Conservation (phyloP, 2,888 invertebrate genomes). For the Coelinius sp. region DNA sequence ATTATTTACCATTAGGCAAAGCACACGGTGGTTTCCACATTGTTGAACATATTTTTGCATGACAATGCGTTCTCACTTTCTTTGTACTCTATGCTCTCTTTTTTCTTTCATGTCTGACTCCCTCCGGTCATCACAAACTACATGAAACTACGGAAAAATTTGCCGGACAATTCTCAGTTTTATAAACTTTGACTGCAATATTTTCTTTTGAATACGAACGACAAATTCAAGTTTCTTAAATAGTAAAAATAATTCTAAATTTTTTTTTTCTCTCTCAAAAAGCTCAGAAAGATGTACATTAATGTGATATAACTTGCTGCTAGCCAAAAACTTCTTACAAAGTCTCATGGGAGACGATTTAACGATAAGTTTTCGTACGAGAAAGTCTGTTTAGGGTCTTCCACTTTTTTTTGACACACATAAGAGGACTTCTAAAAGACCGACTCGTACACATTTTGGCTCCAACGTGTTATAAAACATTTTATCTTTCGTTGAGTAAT, state of each 20-base stretch:
- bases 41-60: conserved; percentile 1
- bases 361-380: conserved; percentile 7
- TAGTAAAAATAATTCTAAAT: too few relatives aligned
- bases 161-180: not conserved
- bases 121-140: conserved; percentile 10
- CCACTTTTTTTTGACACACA: not conserved
- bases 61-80: conserved; percentile 5
- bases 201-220: too few relatives aligned
- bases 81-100: not conserved
- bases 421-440: conserved; percentile 5
- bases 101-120: not conserved
- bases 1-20: conserved; percentile 27
- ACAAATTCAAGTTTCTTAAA: too few relatives aligned
- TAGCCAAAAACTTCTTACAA: not conserved
- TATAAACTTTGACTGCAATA: too few relatives aligned
- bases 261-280: not conserved
- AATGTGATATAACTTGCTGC: not conserved
- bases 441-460: not conserved
- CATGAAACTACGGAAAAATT: not conserved
- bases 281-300: not conserved
- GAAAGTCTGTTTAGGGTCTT: not conserved
- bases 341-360: not conserved
- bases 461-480: not conserved
- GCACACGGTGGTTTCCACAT: conserved; percentile 9
- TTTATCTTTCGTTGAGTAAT: not conserved